Percentiles rank a stretch among this genome's conserved stretches.
phyloP scores from a whole-genome alignment of 2,888 invertebrate genomes.

The Lepidocyrtoides sp. region DNA sequence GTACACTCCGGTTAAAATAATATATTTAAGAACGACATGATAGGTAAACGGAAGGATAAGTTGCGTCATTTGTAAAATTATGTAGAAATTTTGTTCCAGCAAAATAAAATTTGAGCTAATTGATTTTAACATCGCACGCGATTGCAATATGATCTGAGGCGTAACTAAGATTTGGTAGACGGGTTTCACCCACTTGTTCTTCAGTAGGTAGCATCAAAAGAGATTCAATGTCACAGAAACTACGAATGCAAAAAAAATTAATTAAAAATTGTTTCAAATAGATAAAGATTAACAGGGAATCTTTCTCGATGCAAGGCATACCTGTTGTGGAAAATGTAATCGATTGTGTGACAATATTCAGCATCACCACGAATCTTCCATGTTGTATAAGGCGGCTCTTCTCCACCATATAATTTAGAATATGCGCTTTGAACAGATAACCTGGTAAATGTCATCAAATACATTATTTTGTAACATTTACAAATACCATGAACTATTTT shows the following conservation, averaged over 20 bases:
- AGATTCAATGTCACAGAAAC: conserved; percentile 88
- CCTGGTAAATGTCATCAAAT: too few relatives aligned
- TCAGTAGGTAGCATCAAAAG: conserved; percentile 89
- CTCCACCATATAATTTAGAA: conserved; percentile 86
- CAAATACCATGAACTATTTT: too few relatives aligned
- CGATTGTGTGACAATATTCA: conserved; percentile 92
- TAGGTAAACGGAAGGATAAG: conserved; percentile 66
- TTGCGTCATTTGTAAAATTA: conserved; percentile 66
- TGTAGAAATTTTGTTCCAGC: conserved; percentile 38
- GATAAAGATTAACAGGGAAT: not conserved
- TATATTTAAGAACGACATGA: conserved; percentile 11
- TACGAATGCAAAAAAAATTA: conserved; percentile 27
- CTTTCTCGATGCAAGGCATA: conserved; percentile 79
- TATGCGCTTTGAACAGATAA: conserved; percentile 86
- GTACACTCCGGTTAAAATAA: not conserved
- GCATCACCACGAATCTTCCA: conserved; percentile 92
- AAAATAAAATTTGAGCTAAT: conserved; percentile 59
- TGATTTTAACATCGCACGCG: conserved; percentile 89
- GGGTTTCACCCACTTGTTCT: conserved; percentile 90
- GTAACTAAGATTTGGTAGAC: conserved; percentile 90
- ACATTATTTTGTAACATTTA: too few relatives aligned
- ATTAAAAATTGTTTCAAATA: too few relatives aligned
- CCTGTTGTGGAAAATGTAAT: conserved; percentile 91
- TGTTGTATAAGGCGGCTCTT: conserved; percentile 92
- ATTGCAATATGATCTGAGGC: conserved; percentile 93